Conservation (phyloP, 2,888 invertebrate species). For the Erpobdella octoculata region DNA sequence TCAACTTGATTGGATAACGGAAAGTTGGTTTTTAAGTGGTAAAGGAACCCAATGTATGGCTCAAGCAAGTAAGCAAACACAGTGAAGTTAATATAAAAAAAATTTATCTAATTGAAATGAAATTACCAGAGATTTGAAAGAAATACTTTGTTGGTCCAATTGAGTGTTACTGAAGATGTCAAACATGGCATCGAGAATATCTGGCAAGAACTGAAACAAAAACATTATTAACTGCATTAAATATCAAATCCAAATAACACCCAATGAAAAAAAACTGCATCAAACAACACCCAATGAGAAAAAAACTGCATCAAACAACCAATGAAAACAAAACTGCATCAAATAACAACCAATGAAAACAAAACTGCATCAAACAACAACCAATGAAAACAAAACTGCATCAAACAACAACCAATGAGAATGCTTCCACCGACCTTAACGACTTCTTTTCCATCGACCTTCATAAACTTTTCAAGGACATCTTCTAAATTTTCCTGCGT, state of each 20-base stretch:
- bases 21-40: too few species aligned
- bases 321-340: neutral
- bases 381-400: too few species aligned
- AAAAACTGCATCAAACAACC: neutral
- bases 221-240: too few species aligned
- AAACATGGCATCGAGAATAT: conserved; percentile 84
- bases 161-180: conserved; percentile 69
- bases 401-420: too few species aligned
- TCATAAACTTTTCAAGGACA: conserved; percentile 70
- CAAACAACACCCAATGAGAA: neutral
- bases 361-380: too few species aligned
- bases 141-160: conserved; percentile 52
- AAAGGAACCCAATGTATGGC: too few species aligned
- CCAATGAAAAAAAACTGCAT: too few species aligned
- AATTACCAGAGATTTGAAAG: conserved; percentile 75
- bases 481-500: conserved; percentile 78
- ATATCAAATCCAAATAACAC: too few species aligned
- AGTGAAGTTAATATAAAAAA: too few species aligned
- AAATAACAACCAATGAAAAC: neutral
- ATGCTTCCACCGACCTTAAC: too few species aligned
- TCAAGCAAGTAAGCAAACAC: too few species aligned
- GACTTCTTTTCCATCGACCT: conserved; percentile 77
- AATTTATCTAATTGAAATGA: neutral
- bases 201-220: conserved; percentile 67
- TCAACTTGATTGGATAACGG: too few species aligned